A percentile compares a stretch with the other conserved stretches of the same genome.
Conservation (phyloP, 2,888 invertebrate species). For the Chrysopilus asiliformis region DNA sequence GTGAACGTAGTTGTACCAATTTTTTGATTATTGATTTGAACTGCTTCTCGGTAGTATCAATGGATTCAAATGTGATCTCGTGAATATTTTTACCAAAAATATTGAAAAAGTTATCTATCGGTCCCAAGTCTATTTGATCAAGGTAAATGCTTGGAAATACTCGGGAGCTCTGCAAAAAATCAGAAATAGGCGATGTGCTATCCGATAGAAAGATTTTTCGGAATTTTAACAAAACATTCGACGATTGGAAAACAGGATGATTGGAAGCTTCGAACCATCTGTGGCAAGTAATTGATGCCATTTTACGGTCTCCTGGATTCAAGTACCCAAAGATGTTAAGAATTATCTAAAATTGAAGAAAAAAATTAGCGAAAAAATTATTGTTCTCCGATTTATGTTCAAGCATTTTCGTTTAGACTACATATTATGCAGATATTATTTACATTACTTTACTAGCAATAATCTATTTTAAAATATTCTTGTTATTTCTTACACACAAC, state of each 20-base stretch:
- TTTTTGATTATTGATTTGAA: constrained; percentile 45
- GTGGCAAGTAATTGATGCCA: constrained; percentile 49
- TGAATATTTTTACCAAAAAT: constrained; percentile 43
- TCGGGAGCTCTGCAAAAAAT: constrained; percentile 24
- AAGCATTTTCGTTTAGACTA: neutral
- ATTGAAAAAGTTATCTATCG: constrained; percentile 41
- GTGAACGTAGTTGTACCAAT: constrained; percentile 42
- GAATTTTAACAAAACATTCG: constrained; percentile 25
- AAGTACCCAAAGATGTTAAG: constrained; percentile 50
- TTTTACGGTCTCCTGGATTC: constrained; percentile 49
- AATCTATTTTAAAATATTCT: neutral
- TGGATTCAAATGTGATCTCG: constrained; percentile 43
- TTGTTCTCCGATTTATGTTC: neutral
- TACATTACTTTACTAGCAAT: neutral
- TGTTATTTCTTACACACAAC: too few species aligned
- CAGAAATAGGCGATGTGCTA: constrained; percentile 23
- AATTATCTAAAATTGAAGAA: constrained; percentile 41
- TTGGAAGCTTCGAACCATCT: constrained; percentile 55
- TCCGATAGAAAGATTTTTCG: constrained; percentile 28
- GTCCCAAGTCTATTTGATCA: constrained; percentile 28
- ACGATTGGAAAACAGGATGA: constrained; percentile 38
- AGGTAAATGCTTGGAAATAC: constrained; percentile 27
- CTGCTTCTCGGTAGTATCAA: constrained; percentile 50
- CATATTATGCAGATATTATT: neutral
- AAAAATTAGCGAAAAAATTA: neutral